phyloP scores from a whole-genome alignment of 2,888 invertebrate species.

The Hydropsyche betteni region DNA sequence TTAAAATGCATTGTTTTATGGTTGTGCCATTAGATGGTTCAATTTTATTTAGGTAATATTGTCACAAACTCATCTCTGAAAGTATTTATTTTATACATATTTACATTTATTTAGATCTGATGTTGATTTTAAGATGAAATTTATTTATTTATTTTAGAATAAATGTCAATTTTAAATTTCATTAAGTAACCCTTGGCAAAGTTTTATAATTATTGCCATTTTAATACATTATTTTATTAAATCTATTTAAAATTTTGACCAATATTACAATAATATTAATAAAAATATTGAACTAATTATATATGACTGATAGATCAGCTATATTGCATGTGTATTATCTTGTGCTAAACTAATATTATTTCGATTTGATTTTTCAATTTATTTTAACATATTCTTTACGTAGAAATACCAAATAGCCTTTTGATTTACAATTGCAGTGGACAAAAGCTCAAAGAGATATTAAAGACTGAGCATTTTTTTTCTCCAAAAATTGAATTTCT shows the following conservation, averaged over 20 bases:
- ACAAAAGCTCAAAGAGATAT: constrained; percentile 12
- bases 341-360: not conserved
- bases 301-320: no score
- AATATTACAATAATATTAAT: no score
- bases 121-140: not conserved
- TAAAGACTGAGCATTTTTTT: constrained; percentile 5
- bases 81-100: not conserved
- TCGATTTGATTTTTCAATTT: not conserved
- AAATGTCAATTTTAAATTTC: no score
- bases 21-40: constrained; percentile 36
- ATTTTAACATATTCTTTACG: not conserved
- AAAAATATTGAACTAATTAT: no score
- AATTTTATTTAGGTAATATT: constrained; percentile 13
- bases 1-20: not conserved
- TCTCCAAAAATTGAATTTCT: no score
- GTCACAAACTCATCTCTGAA: not conserved
- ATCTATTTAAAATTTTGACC: no score
- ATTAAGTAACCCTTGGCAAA: no score
- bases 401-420: not conserved
- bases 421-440: not conserved
- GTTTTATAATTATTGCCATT: no score
- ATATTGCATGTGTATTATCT: no score
- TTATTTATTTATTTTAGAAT: no score
- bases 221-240: no score
- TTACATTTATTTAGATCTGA: not conserved